Base-by-base conservation (phyloP, 2,888 invertebrate species). In the Exephanes ischioxanthus region DNA sequence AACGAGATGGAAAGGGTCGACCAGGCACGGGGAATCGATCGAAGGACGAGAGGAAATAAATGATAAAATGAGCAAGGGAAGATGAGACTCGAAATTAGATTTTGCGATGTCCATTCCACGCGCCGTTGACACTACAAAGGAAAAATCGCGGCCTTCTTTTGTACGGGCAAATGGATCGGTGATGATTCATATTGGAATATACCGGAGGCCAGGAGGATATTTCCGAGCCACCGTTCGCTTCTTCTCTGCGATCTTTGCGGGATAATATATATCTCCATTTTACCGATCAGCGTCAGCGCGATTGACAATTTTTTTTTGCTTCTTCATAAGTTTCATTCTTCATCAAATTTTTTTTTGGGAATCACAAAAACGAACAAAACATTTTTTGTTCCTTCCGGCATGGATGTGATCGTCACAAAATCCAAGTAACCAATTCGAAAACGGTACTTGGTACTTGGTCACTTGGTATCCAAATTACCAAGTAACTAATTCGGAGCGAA, bases 31-130 rank as follows among this genome's bases (percentile, higher is more conserved):
- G 16, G n/a, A 16, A 63, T 63, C 61, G 61, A 63, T 63, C 9
- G 30, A 30, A 16, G 16, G 61, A 33, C 4, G 14, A 30, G 16
- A 30, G 30, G 2, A 63, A 63, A 63, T 63, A 63, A 63, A 33
- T 63, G 30, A 63, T 26, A 16, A 30, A 63, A 63, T 63, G 26
- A 61, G 14, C 22, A 26, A 30, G 61, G 30, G 16, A 9, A 66
- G 66, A 66, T 41, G 67, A 41, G 19, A 19, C 37, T 67, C 67
- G 41, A 11, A 41, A 41, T 67, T 16, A 67, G 41, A 41, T 41
- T 67, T 67, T 41, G 45, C 19, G 41, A 67, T 22, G 37, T 67
- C 16, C 41, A 19, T 41, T 41, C 41, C 67, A 67, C 67, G 67
- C 67, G 19, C 41, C 67, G 41, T 41, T 67, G 67, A n/a, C 41